phyloP scores from a whole-genome alignment of 1,140 invertebrate species.

The Calliopsis andreniformis region DNA sequence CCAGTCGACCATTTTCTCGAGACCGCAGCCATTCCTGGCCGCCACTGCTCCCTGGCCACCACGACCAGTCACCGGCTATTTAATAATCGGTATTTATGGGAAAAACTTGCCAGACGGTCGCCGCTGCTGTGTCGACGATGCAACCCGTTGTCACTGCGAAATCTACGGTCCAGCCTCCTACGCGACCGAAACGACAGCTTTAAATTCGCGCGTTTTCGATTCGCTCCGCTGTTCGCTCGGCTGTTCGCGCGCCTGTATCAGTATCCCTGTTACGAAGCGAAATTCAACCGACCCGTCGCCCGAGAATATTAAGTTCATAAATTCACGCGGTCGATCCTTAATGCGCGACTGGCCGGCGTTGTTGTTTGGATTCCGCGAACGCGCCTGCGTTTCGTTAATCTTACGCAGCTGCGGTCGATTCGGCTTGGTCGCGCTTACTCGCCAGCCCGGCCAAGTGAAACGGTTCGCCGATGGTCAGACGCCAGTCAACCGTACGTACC shows the following conservation, averaged over 20 bases:
- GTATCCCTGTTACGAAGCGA: not conserved
- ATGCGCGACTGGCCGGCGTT: not conserved
- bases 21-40: slow-evolving; percentile 54
- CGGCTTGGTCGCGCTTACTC: not conserved
- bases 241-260: too few species aligned
- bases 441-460: not conserved
- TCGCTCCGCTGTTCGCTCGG: not conserved
- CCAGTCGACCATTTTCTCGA: slow-evolving; percentile 68
- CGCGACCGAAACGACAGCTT: slow-evolving; percentile 7
- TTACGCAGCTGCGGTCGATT: slow-evolving; percentile 4
- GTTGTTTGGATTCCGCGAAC: not conserved
- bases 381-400: not conserved
- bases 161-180: slow-evolving; percentile 24
- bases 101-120: slow-evolving; percentile 73
- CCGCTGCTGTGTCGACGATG: slow-evolving; percentile 1
- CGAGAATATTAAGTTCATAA: slow-evolving; percentile 16
- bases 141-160: slow-evolving; percentile 32
- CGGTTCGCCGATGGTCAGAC: not conserved
- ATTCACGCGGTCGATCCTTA: not conserved
- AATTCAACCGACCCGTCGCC: not conserved
- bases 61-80: slow-evolving; percentile 66
- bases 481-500: not conserved
- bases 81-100: slow-evolving; percentile 80
- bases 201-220: slow-evolving; percentile 16
- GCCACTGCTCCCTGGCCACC: slow-evolving; percentile 23